Evolutionary conservation across 2,797 vertebrate genomes (phyloP).

Genomic region (Podarcis siculus): DNA sequence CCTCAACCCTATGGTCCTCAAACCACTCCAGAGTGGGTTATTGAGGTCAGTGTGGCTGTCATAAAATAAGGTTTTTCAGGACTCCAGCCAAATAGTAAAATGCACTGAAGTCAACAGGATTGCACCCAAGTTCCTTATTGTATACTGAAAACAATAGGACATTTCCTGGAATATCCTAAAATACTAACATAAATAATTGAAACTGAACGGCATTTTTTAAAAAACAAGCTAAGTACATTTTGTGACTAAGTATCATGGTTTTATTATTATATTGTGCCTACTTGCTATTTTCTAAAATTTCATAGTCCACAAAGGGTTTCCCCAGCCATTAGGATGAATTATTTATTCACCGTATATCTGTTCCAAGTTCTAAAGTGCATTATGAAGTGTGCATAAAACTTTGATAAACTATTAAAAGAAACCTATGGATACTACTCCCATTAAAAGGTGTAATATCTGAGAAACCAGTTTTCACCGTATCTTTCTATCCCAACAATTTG

Average conservation of each 20-base stretch:
- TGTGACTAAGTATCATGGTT: slow-evolving; percentile 53
- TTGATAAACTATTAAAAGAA: slow-evolving; percentile 37
- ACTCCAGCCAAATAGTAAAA: background rate
- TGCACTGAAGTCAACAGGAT: background rate
- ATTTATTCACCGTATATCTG: slow-evolving; percentile 57
- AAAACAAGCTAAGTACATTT: slow-evolving; percentile 48
- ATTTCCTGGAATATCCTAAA: slow-evolving; percentile 55
- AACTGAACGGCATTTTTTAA: slow-evolving; percentile 51
- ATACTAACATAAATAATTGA: slow-evolving; percentile 61
- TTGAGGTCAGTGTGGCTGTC: background rate
- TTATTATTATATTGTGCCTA: slow-evolving; percentile 50
- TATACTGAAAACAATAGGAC: slow-evolving; percentile 46
- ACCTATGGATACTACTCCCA: slow-evolving; percentile 30
- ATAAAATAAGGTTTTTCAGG: background rate
- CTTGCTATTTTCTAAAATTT: slow-evolving; percentile 60
- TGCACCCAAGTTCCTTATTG: slow-evolving; percentile 28
- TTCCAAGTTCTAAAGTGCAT: slow-evolving; percentile 47
- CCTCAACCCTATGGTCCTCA: background rate
- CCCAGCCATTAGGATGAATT: slow-evolving; percentile 51
- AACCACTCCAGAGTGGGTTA: background rate
- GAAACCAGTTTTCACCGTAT: slow-evolving; percentile 37
- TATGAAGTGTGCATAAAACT: slow-evolving; percentile 50
- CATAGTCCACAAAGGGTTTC: slow-evolving; percentile 48
- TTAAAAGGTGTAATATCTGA: slow-evolving; percentile 3
- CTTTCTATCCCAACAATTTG: slow-evolving; percentile 30